Evolutionary conservation across 2,113 vertebrate species (phyloP).

Genomic region (Mus pahari): DNA sequence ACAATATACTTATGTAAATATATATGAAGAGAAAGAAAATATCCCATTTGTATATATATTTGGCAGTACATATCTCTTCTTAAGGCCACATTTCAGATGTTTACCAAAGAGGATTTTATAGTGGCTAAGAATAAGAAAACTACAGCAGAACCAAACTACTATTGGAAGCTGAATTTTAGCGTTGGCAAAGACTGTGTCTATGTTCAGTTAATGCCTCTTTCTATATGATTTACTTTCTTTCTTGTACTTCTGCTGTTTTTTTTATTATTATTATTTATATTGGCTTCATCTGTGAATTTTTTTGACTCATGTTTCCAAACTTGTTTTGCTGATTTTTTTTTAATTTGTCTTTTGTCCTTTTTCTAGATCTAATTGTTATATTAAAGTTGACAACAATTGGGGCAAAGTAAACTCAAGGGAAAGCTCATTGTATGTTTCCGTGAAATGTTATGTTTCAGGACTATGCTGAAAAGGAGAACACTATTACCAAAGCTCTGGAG

Average conservation of each 20-base stretch:
- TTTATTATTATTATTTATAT: not conserved
- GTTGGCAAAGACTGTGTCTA: not conserved
- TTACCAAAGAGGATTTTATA: not conserved
- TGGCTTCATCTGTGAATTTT: not conserved
- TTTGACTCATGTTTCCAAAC: not conserved
- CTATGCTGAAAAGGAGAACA: slow-evolving; percentile 91
- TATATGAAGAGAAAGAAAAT: not conserved
- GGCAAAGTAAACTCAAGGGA: slow-evolving; percentile 55
- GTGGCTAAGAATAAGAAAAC: slow-evolving; percentile 7
- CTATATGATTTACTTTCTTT: not conserved
- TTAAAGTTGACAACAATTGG: slow-evolving; percentile 57
- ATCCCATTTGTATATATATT: not conserved
- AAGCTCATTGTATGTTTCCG: slow-evolving; percentile 77
- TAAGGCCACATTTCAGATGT: not conserved
- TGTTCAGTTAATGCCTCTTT: not conserved
- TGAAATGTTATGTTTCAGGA: slow-evolving; percentile 85
- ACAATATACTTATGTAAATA: not conserved
- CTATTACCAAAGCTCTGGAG: slow-evolving; percentile 91
- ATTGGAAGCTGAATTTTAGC: not conserved
- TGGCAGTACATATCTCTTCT: not conserved
- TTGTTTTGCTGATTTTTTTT: not conserved
- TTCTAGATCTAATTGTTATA: slow-evolving; percentile 75
- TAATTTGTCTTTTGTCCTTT: not conserved
- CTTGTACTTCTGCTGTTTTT: not conserved
- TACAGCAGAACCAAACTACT: not conserved